phyloP scores from a whole-genome alignment of 92 coral and sea anemone genomes.

The Actinostola sp. region DNA sequence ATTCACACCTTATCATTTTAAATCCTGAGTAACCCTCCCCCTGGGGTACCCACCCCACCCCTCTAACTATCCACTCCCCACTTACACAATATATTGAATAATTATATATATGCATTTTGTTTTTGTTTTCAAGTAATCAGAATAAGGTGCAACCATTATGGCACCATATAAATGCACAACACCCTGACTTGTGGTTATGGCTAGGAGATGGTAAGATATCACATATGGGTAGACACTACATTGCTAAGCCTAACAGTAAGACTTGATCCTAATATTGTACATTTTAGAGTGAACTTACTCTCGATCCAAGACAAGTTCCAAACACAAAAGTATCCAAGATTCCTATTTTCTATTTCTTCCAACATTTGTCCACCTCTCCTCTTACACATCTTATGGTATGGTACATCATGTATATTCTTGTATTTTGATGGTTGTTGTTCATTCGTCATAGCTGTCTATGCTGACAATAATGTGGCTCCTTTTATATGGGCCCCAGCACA shows the following conservation, averaged over 20 bases:
- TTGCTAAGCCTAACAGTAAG: too few species aligned
- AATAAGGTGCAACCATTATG: slow-evolving; percentile 81
- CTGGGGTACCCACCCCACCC: too few species aligned
- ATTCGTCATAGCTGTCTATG: slow-evolving; percentile 80
- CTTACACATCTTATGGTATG: neutral
- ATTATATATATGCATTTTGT: neutral
- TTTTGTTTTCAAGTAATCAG: slow-evolving; percentile 34
- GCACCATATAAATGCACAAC: slow-evolving; percentile 69
- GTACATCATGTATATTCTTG: neutral
- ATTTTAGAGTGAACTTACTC: too few species aligned
- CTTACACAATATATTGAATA: neutral
- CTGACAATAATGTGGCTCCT: slow-evolving; percentile 78
- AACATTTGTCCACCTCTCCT: too few species aligned
- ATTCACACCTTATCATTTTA: too few species aligned
- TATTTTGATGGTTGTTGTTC: neutral
- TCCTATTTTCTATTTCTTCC: too few species aligned
- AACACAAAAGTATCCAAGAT: too few species aligned
- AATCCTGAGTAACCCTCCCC: too few species aligned
- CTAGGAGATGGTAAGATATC: slow-evolving; percentile 91
- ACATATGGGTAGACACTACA: neutral
- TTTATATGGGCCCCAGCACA: slow-evolving; percentile 90
- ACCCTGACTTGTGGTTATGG: slow-evolving; percentile 96
- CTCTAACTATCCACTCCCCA: neutral
- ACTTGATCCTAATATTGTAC: too few species aligned
- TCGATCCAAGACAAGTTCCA: too few species aligned